phyloP scores from a whole-genome alignment of 2,797 vertebrate genomes.

The Cygnus olor region DNA sequence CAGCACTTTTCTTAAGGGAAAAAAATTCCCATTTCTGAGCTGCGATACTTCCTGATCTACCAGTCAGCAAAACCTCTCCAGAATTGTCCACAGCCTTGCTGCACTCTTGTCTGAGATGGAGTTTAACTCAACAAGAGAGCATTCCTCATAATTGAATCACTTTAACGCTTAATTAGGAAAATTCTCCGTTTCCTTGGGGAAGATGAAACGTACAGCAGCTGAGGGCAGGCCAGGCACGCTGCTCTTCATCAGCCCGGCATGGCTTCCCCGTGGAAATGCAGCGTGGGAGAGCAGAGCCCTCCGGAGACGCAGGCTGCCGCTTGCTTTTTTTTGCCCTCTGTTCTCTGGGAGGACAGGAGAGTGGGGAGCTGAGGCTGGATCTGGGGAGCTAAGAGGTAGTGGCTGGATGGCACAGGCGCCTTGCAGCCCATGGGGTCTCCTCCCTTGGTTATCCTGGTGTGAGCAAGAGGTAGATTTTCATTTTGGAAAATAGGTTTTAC shows the following conservation, averaged over 20 bases:
- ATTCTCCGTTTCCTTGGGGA: constrained; percentile 37
- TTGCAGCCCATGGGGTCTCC: background rate
- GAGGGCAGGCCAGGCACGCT: background rate
- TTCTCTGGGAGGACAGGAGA: background rate
- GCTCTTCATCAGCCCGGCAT: background rate
- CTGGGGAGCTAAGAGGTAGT: background rate
- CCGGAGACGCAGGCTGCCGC: background rate
- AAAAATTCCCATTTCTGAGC: background rate
- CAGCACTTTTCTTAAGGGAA: background rate
- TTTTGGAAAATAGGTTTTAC: background rate
- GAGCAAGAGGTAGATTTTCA: background rate
- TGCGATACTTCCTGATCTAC: background rate
- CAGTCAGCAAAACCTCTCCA: background rate
- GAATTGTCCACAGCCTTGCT: constrained; percentile 15
- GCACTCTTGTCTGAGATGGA: background rate
- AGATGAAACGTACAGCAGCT: background rate
- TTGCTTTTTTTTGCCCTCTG: background rate
- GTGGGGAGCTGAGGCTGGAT: background rate
- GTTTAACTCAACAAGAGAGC: constrained; percentile 22
- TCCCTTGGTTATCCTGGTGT: background rate
- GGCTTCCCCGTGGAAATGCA: background rate
- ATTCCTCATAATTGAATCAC: constrained; percentile 63
- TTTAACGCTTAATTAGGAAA: constrained; percentile 69
- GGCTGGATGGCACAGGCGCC: background rate
- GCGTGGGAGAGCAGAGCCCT: background rate